Conservation (phyloP, 2,113 vertebrate genomes). For the Butastur rufipennis region DNA sequence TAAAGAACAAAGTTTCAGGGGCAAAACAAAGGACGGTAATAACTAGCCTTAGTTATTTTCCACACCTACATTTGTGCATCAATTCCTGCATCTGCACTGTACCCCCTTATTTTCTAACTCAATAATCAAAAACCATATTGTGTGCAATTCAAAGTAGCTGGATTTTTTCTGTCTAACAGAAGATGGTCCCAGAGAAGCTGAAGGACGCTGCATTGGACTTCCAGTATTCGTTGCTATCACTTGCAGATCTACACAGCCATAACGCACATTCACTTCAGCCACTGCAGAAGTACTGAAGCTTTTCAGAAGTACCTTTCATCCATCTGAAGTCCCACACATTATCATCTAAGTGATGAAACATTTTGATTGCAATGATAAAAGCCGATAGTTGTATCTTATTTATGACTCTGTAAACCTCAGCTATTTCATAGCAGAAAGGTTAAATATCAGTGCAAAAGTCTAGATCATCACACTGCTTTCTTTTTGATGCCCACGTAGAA, state of each 20-base stretch:
- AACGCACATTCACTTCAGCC: rapidly evolving
- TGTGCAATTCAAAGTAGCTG: not conserved
- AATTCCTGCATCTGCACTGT: not conserved
- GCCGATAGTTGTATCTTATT: not conserved
- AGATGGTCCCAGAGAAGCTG: not conserved
- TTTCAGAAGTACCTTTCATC: not conserved
- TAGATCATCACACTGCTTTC: not conserved
- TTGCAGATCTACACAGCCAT: not conserved
- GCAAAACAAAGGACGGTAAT: not conserved
- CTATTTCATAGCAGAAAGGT: not conserved
- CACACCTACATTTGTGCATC: not conserved
- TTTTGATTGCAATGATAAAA: not conserved
- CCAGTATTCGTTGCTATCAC: not conserved
- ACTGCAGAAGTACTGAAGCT: not conserved
- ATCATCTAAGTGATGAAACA: not conserved
- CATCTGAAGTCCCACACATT: not conserved
- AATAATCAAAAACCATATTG: not conserved
- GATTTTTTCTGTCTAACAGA: not conserved
- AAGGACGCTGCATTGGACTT: not conserved
- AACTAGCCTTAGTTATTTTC: not conserved
- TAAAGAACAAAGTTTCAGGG: not conserved
- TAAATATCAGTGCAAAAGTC: not conserved
- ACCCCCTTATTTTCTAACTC: not conserved
- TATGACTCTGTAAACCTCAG: not conserved
- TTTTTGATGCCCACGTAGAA: not conserved